A percentile compares a stretch with the other conserved stretches of the same genome.
Conservation (phyloP, 2,888 invertebrate genomes). For the Melikaiella ostensackeni region DNA sequence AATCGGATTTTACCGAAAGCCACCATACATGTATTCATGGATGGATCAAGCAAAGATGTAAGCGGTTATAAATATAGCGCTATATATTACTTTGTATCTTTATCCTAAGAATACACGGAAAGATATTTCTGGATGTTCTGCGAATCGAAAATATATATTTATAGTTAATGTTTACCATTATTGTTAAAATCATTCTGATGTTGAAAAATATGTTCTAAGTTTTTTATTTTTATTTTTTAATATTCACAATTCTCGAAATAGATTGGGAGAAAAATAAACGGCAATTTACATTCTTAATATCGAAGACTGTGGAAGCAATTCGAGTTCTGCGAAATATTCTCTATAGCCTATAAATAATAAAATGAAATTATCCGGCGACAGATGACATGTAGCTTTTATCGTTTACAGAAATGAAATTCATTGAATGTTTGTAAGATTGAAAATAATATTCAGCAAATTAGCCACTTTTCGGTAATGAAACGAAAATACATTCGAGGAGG, state of each 20-base stretch:
- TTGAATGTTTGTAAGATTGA: background rate
- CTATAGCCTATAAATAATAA: background rate
- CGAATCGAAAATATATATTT: background rate
- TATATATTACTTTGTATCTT: background rate
- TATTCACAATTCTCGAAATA: background rate
- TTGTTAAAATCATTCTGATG: background rate
- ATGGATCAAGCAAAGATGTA: background rate
- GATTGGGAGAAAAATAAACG: background rate
- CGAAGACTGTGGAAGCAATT: background rate
- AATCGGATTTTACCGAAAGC: background rate
- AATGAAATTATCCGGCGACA: background rate
- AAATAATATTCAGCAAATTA: background rate
- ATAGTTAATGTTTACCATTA: background rate
- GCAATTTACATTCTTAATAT: background rate
- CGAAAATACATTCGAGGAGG: background rate
- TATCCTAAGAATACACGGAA: background rate
- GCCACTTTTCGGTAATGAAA: background rate
- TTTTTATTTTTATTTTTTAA: background rate
- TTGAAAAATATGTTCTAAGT: background rate
- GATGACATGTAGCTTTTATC: background rate
- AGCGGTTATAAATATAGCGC: background rate
- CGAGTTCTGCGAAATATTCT: background rate
- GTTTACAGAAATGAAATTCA: background rate
- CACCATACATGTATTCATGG: background rate
- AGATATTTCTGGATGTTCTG: constrained; percentile 6